These are phyloP conservation scores for Echinarachnius parma DNA, from an alignment of 53 echinoderm and acorn worm genomes.

Conservation along the genomic window DNA sequence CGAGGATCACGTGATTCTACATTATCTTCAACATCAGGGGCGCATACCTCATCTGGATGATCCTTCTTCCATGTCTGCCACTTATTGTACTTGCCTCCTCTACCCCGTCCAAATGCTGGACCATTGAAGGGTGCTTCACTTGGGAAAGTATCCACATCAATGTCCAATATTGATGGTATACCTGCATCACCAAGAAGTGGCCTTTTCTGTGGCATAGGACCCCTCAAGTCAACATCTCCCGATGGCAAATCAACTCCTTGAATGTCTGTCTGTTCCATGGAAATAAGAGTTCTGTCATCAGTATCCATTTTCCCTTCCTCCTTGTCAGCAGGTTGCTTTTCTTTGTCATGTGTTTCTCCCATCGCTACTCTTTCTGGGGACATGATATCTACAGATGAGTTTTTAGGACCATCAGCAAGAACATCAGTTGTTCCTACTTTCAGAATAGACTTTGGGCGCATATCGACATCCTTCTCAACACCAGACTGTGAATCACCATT, in stretches of 20 bases:
- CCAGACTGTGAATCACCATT: slow-evolving; percentile 25
- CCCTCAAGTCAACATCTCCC: slow-evolving; percentile 20
- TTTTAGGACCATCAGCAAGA: not conserved
- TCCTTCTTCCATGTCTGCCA: slow-evolving; percentile 43
- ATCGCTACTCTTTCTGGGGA: no score
- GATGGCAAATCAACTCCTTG: slow-evolving; percentile 10
- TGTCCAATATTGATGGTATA: not conserved
- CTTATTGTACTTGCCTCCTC: slow-evolving; percentile 1
- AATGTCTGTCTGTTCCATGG: not conserved
- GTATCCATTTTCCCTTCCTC: slow-evolving; percentile 2
- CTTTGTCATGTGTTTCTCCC: slow-evolving; percentile 11
- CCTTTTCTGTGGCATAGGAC: not conserved
- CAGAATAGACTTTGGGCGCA: slow-evolving; percentile 12
- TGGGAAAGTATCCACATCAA: not conserved
- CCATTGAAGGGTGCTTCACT: not conserved
- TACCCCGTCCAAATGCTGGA: slow-evolving; percentile 4
- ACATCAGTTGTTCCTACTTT: not conserved
- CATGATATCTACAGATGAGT: not conserved
- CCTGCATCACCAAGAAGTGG: not conserved
- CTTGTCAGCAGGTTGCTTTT: slow-evolving; percentile 4
- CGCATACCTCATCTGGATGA: slow-evolving; percentile 31
- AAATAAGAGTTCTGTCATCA: slow-evolving; percentile 20
- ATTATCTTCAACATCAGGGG: slow-evolving; percentile 7
- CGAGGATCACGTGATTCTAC: slow-evolving; percentile 17
- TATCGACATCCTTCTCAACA: slow-evolving; percentile 13